phyloP scores from a whole-genome alignment of 2,797 vertebrate genomes.

The Perdix hodgsoniae region DNA sequence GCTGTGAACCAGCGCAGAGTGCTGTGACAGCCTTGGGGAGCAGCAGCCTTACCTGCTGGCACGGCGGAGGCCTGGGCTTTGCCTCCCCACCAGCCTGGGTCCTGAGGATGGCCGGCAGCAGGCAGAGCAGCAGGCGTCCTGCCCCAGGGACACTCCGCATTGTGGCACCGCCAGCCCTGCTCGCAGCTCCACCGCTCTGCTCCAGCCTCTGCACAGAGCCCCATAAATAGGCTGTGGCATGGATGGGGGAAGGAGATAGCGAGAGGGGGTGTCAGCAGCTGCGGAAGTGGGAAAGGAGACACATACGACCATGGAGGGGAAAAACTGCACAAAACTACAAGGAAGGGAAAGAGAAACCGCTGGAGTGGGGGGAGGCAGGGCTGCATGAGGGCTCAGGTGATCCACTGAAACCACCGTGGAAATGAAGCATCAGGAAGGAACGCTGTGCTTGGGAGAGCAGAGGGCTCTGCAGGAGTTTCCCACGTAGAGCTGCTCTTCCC shows the following conservation, averaged over 20 bases:
- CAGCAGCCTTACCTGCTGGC: conserved; percentile 65
- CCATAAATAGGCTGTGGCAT: conserved; percentile 58
- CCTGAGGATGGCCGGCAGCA: conserved; percentile 27
- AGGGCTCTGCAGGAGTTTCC: neutral
- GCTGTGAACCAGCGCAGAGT: neutral
- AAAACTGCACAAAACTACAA: conserved; percentile 48
- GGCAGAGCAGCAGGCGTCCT: conserved; percentile 56
- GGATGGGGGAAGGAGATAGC: conserved; percentile 70
- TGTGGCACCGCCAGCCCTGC: conserved; percentile 37
- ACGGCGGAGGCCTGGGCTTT: neutral
- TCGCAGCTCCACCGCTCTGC: neutral
- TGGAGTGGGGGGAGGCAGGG: neutral
- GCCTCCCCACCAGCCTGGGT: neutral
- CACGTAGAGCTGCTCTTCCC: neutral
- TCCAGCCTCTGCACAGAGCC: neutral
- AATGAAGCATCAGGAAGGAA: neutral
- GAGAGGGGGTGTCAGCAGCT: conserved; percentile 48
- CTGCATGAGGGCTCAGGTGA: conserved; percentile 33
- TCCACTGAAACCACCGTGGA: neutral
- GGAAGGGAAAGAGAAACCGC: conserved; percentile 63
- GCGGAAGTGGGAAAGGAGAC: conserved; percentile 69
- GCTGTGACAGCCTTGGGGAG: neutral
- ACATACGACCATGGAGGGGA: conserved; percentile 26
- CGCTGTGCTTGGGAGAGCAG: neutral
- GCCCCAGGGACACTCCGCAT: conserved; percentile 24